phyloP scores from a whole-genome alignment of 2,113 vertebrate species.

The Conger conger region DNA sequence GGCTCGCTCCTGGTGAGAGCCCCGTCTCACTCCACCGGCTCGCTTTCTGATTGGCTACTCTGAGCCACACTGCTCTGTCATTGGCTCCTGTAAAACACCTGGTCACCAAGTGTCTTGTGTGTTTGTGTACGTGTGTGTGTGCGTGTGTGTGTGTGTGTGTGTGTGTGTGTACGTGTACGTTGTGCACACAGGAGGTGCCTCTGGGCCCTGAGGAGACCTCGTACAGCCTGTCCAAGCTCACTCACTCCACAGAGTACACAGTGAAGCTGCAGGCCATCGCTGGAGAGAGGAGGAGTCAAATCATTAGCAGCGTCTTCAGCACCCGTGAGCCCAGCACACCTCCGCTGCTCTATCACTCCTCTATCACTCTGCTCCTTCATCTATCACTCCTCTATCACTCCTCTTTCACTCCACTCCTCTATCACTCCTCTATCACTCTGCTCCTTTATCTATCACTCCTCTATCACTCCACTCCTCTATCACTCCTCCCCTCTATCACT shows the following conservation, averaged over 20 bases:
- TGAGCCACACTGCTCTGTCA: neutral
- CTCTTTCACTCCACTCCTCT: no score
- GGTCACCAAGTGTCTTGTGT: neutral
- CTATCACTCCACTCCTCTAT: no score
- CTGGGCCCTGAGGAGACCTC: conserved; percentile 77
- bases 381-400: neutral
- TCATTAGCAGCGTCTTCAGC: conserved; percentile 69
- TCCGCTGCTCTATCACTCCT: neutral
- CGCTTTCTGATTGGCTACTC: neutral
- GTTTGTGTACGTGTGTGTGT: neutral
- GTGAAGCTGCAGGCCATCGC: conserved; percentile 78
- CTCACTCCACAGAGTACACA: conserved; percentile 74
- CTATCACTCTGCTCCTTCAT: neutral
- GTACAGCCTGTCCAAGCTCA: conserved; percentile 79
- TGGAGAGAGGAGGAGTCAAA: conserved; percentile 70
- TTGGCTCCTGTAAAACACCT: no score
- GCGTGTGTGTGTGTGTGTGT: neutral
- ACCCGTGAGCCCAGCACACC: conserved; percentile 73
- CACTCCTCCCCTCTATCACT: no score
- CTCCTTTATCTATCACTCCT: no score
- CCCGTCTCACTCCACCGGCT: neutral
- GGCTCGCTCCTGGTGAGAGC: conserved; percentile 76
- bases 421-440: no score
- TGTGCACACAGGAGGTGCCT: conserved; percentile 73
- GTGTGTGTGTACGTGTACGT: neutral